Evolutionary conservation across 2,113 vertebrate genomes (phyloP).

Genomic region (Alectura lathami): DNA sequence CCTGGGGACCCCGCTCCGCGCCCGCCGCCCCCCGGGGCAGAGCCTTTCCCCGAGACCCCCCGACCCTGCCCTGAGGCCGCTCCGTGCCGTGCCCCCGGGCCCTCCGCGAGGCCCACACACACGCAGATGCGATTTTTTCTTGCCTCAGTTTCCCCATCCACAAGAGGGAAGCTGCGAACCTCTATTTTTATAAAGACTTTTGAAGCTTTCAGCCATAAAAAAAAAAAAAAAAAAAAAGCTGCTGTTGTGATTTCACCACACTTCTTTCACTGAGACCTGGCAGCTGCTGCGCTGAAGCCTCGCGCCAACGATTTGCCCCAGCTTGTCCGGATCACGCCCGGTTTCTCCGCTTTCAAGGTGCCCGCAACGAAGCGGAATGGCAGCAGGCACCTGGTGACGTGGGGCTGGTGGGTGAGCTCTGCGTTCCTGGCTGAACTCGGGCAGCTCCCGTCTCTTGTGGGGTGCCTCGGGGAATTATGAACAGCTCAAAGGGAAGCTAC

Average conservation of each 20-base stretch:
- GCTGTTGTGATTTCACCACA: not conserved
- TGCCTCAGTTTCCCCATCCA: not conserved
- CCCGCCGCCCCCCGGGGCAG: no score
- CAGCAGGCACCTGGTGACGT: not conserved
- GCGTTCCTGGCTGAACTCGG: not conserved
- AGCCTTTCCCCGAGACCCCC: no score
- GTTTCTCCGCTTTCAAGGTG: not conserved
- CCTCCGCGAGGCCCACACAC: no score
- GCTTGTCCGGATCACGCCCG: not conserved
- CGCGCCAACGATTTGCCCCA: not conserved
- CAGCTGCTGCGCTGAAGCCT: not conserved
- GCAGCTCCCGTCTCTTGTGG: not conserved
- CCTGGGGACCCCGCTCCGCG: no score
- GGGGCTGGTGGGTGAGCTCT: not conserved
- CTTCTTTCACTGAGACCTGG: accelerated
- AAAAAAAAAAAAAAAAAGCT: no score
- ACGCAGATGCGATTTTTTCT: no score
- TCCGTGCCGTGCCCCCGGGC: no score
- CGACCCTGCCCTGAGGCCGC: no score
- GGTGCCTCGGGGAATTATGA: not conserved
- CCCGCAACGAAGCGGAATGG: accelerated
- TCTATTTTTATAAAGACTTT: not conserved
- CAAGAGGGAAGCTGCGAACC: not conserved
- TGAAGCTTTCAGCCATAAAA: not conserved
- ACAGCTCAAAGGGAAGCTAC: not conserved